These are phyloP conservation scores for Diprion similis DNA, from an alignment of 1,140 invertebrate genomes.

Conservation along the genomic window DNA sequence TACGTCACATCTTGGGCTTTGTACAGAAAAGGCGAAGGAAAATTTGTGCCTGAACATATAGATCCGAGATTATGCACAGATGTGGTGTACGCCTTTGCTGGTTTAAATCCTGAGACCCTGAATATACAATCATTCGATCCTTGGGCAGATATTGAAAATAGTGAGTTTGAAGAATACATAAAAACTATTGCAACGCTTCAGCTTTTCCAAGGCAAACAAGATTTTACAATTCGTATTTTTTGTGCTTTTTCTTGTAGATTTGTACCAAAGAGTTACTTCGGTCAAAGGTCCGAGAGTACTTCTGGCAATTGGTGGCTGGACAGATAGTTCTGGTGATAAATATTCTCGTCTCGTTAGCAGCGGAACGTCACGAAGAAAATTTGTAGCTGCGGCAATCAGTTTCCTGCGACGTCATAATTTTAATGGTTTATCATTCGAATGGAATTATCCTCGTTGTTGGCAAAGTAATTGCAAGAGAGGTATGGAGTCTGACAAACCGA, in stretches of 20 bases:
- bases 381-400: constrained; percentile 70
- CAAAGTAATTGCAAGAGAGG: constrained; percentile 87
- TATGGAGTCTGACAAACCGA: constrained; percentile 75
- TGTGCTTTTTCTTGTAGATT: constrained; percentile 60
- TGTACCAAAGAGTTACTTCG: constrained; percentile 72
- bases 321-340: constrained; percentile 83
- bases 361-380: constrained; percentile 69
- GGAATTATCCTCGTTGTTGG: constrained; percentile 93
- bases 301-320: constrained; percentile 89
- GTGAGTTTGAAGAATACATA: constrained; percentile 62
- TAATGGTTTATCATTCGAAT: constrained; percentile 84
- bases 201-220: constrained; percentile 14
- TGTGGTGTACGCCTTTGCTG: constrained; percentile 90
- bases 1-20: constrained; percentile 90
- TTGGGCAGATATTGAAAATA: constrained; percentile 85
- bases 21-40: constrained; percentile 81
- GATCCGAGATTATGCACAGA: constrained; percentile 85
- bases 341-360: constrained; percentile 80
- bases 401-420: constrained; percentile 80
- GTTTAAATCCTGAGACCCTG: constrained; percentile 78
- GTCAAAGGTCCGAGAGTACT: constrained; percentile 73
- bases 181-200: constrained; percentile 11
- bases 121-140: constrained; percentile 81
- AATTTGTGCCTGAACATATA: constrained; percentile 86
- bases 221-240: constrained; percentile 16